phyloP scores from a whole-genome alignment of 1,140 invertebrate genomes.

The Episyrphus balteatus region DNA sequence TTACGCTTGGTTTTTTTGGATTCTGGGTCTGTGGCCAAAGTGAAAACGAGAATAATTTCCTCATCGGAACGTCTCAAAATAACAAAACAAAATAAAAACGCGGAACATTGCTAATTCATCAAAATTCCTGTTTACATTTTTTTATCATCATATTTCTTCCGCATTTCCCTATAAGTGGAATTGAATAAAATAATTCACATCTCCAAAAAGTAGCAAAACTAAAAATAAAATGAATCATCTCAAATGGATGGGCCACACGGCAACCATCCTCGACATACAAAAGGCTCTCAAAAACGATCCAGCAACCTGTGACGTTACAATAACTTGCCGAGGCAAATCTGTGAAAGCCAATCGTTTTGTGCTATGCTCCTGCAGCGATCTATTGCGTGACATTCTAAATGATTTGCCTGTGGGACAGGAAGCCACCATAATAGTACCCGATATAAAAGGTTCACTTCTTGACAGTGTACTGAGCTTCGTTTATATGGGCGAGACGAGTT shows the following conservation, averaged over 20 bases:
- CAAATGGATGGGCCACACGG: constrained; percentile 35
- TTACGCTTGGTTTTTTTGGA: too few species aligned
- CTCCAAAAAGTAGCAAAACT: background rate
- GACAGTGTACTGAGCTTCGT: constrained; percentile 31
- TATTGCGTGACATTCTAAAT: constrained; percentile 23
- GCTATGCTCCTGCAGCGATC: constrained; percentile 29
- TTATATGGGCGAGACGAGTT: constrained; percentile 27
- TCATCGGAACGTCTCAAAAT: background rate
- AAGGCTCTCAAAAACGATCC: constrained; percentile 20
- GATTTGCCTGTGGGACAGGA: constrained; percentile 27
- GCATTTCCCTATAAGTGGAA: background rate
- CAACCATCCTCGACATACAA: constrained; percentile 33
- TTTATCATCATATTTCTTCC: too few species aligned
- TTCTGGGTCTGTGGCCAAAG: too few species aligned
- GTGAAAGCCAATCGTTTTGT: constrained; percentile 31
- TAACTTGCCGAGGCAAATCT: constrained; percentile 24
- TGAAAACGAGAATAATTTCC: background rate
- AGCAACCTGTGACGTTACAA: constrained; percentile 24
- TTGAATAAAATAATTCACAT: background rate
- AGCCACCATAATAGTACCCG: constrained; percentile 27
- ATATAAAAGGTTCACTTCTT: constrained; percentile 24
- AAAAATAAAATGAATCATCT: constrained; percentile 27
- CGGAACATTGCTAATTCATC: background rate
- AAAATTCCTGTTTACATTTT: background rate
- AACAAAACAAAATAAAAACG: background rate